Evolutionary conservation across 2,888 invertebrate species (phyloP), one percentile per base, ranked within the genome.

Genomic region (Antheraea yamamai): DNA sequence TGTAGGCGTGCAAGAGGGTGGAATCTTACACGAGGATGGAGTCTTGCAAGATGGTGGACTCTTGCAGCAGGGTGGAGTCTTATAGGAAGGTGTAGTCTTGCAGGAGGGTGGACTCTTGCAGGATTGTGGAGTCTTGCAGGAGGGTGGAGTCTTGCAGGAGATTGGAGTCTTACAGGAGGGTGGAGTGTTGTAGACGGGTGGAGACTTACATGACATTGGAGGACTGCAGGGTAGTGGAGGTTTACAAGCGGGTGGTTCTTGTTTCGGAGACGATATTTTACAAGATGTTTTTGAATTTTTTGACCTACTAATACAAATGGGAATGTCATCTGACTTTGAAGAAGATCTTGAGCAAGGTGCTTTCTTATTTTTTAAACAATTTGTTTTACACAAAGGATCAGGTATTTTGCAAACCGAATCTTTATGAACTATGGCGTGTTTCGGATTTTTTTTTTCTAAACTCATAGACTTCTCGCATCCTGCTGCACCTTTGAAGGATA

Each of bases 381-480:
- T 73, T 35, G 76, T 77, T 73, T 79, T 82, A 77, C 87, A 88
- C 16, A 81, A 79, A 3, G 83, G 78, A 30, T 78, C 79, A 12
- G 82, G 79, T 26, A 87, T 87, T 74, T 81, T 81, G 73, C 81
- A 80, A 30, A 74, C 71, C 3, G 84, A 79, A 1, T 66, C 35
- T 3, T 83, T 80, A 26, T 79, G 78, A 0, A 88, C 68, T 66
- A 58, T 75, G 7, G 84, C 79, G 30, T 83, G 86, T 74, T 87
- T 88, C 1, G 81, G 39, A 74, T 81, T 82, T 6, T 6, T 23
- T 0, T 51, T n/a, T 20, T 73, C 76, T 74, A 75, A 78, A 35
- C 75, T 79, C 26, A 81, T 85, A 75, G 85, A 85, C 4, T 72
- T 26, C 7, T 84, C 84, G 74, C 87, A 87, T 16, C 78, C 78